A percentile compares a stretch with the other conserved stretches of the same genome.
Conservation (phyloP, 1,140 invertebrate genomes). For the Wiebesia pumilae region DNA sequence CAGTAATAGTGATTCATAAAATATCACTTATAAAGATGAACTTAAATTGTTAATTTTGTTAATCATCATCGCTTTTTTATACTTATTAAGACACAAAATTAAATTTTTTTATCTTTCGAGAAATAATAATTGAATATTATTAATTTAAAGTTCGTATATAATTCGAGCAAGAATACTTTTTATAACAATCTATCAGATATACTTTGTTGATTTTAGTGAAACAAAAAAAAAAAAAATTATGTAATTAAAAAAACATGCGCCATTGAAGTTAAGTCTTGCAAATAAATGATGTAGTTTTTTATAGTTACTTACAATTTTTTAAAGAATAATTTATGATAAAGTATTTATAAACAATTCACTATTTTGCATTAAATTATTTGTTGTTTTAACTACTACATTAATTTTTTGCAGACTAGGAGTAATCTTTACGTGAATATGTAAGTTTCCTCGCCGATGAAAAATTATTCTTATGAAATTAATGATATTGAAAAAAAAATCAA, state of each 20-base stretch:
- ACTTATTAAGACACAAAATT: slow-evolving; percentile 18
- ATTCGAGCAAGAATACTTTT: background rate
- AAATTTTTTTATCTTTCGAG: background rate
- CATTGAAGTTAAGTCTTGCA: slow-evolving; percentile 28
- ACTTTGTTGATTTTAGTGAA: slow-evolving; percentile 46
- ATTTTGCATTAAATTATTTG: background rate
- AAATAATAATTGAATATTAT: background rate
- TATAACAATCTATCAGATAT: slow-evolving; percentile 31
- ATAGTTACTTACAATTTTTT: background rate
- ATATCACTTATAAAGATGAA: slow-evolving; percentile 7
- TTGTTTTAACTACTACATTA: slow-evolving; percentile 7
- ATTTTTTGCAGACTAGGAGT: slow-evolving; percentile 37
- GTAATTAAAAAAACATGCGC: slow-evolving; percentile 43
- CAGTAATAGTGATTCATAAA: background rate
- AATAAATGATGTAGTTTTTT: slow-evolving; percentile 38
- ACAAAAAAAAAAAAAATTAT: slow-evolving; percentile 43
- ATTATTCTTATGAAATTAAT: slow-evolving; percentile 62
- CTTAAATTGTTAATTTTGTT: slow-evolving; percentile 28
- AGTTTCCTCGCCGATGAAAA: slow-evolving; percentile 71
- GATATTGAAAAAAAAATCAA: slow-evolving; percentile 52
- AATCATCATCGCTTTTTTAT: slow-evolving; percentile 36
- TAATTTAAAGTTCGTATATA: background rate
- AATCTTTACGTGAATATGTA: slow-evolving; percentile 69
- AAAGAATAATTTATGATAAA: background rate
- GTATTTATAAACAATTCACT: background rate